A percentile compares a stretch with the other conserved stretches of the same genome.
Conservation (phyloP, 2,888 invertebrate species). For the Tetrapedia diversipes region DNA sequence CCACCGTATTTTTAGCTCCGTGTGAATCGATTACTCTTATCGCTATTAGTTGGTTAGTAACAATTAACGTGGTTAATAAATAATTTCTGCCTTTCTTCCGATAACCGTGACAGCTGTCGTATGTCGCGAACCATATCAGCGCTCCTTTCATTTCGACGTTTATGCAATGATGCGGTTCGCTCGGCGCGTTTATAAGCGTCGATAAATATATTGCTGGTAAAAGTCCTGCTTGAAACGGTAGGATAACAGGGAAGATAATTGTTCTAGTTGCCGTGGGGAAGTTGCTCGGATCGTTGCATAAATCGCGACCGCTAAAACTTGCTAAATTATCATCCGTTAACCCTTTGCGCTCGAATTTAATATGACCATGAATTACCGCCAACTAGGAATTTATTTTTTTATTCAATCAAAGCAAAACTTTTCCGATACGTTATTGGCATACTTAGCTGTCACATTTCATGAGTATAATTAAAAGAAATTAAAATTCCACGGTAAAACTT, state of each 20-base stretch:
- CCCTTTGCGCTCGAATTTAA: background rate
- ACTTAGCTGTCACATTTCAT: too few relatives aligned
- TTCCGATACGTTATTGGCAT: too few relatives aligned
- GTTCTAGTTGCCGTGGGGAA: background rate
- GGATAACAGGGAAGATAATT: background rate
- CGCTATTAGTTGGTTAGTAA: too few relatives aligned
- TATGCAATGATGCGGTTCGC: background rate
- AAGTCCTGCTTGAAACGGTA: background rate
- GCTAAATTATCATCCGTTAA: background rate
- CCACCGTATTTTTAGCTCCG: background rate
- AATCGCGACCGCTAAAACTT: conserved; percentile 1
- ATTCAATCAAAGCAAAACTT: too few relatives aligned
- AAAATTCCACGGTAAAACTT: too few relatives aligned
- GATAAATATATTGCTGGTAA: conserved; percentile 19
- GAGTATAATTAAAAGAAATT: too few relatives aligned
- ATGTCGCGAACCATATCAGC: too few relatives aligned
- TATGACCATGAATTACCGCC: too few relatives aligned
- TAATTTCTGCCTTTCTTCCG: background rate
- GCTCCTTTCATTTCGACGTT: conserved; percentile 22
- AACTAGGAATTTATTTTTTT: too few relatives aligned
- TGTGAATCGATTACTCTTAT: too few relatives aligned
- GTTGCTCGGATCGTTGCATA: conserved; percentile 6
- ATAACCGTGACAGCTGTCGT: background rate
- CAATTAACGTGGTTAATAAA: background rate
- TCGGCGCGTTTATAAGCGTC: background rate